Evolutionary conservation across 2,797 vertebrate genomes (phyloP).

Genomic region (Etheostoma nigrum): DNA sequence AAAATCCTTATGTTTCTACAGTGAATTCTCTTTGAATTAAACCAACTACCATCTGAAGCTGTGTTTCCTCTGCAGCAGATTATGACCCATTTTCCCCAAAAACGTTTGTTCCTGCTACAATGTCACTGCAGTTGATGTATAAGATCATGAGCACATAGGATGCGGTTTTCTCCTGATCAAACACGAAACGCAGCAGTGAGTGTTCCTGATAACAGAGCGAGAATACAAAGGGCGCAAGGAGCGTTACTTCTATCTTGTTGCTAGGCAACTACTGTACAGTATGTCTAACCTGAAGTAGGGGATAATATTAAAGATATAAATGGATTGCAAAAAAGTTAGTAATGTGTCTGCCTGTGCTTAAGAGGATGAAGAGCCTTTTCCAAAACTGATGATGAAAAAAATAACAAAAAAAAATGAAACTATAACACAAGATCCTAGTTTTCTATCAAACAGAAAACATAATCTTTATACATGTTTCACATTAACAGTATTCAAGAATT

Average conservation of each 20-base stretch:
- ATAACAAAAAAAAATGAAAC: conserved; percentile 1
- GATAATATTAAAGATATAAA: conserved; percentile 54
- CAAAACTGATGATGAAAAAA: conserved; percentile 37
- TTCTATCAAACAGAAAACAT: conserved; percentile 20
- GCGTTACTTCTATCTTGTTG: conserved; percentile 70
- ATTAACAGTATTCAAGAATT: conserved; percentile 16
- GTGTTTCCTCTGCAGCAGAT: conserved; percentile 42
- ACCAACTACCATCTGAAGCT: conserved; percentile 38
- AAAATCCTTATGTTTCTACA: conserved; percentile 55
- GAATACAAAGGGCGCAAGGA: conserved; percentile 55
- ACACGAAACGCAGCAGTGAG: conserved; percentile 59
- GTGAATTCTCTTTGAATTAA: conserved; percentile 25
- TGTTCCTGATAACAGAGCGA: conserved; percentile 56
- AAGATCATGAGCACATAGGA: conserved; percentile 56
- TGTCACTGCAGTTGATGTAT: conserved; percentile 28
- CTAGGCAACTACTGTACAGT: conserved; percentile 72
- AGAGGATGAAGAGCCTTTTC: neutral
- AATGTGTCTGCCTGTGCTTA: conserved; percentile 6
- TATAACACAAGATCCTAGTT: neutral
- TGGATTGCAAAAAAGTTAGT: conserved; percentile 46
- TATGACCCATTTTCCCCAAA: conserved; percentile 37
- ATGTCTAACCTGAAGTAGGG: conserved; percentile 60
- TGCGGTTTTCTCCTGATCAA: conserved; percentile 62
- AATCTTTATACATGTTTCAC: neutral
- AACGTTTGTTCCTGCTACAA: conserved; percentile 41